Evolutionary conservation across 2,797 vertebrate genomes (phyloP).

Genomic region (Steatocranus sp.): DNA sequence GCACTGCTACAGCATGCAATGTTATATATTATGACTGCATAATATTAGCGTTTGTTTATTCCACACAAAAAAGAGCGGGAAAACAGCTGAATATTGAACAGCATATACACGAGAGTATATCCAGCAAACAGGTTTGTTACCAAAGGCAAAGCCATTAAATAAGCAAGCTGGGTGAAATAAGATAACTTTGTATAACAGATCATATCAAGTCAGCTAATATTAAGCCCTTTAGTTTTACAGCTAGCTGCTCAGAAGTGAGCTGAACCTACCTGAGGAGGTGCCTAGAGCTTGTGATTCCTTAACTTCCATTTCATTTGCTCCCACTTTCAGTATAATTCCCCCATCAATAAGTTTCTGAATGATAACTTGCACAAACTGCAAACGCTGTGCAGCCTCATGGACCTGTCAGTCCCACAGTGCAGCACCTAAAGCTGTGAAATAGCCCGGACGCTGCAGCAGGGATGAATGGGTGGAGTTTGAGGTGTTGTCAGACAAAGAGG

Average conservation of each 20-base stretch:
- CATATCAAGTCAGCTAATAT: neutral
- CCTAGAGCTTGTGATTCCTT: constrained; percentile 16
- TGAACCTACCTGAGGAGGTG: constrained; percentile 62
- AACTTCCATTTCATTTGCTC: constrained; percentile 37
- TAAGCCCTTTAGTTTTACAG: neutral
- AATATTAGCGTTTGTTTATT: neutral
- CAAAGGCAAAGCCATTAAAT: neutral
- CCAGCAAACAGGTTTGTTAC: neutral
- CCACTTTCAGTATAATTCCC: constrained; percentile 8
- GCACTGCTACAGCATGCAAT: neutral
- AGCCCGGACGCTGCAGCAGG: neutral
- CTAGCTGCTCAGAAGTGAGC: neutral
- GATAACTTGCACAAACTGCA: constrained; percentile 6
- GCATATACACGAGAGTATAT: neutral
- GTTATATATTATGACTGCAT: neutral
- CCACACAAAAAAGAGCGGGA: neutral
- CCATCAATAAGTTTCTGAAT: neutral
- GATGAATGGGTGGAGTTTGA: constrained; percentile 68
- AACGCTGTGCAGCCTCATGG: constrained; percentile 7
- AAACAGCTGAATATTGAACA: neutral
- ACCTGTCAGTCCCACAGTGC: constrained; percentile 17
- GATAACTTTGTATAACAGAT: neutral
- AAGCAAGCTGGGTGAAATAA: neutral
- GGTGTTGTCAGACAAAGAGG: constrained; percentile 26
- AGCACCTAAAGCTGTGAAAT: constrained; percentile 26